These are phyloP conservation scores for Lordiphosa clarofinis DNA, from an alignment of 1,140 invertebrate genomes.

Conservation along the genomic window DNA sequence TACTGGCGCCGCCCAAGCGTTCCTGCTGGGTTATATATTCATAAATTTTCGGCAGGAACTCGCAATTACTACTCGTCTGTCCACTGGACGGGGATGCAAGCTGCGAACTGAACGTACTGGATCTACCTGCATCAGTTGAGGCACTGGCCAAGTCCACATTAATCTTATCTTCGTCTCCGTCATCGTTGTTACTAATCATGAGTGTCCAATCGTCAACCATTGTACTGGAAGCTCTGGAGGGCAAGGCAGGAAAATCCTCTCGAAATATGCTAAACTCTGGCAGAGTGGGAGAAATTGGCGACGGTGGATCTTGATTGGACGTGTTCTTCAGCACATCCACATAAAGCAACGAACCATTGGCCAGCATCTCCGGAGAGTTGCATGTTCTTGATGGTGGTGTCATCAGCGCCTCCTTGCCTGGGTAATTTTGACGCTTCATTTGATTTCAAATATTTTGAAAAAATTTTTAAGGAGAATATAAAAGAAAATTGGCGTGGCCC, in stretches of 20 bases:
- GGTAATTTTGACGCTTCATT: too few relatives aligned
- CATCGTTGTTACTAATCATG: conserved; percentile 39
- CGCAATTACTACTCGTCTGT: not conserved
- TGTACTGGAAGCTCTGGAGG: conserved; percentile 4
- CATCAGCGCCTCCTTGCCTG: too few relatives aligned
- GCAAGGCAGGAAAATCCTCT: conserved; percentile 59
- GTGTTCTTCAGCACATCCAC: conserved; percentile 65
- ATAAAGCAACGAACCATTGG: conserved; percentile 23
- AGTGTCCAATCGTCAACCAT: conserved; percentile 49
- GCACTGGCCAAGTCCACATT: not conserved
- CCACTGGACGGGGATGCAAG: not conserved
- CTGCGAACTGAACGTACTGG: not conserved
- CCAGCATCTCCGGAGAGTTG: too few relatives aligned
- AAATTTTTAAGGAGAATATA: too few relatives aligned
- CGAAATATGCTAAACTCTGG: conserved; percentile 49
- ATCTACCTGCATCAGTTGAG: conserved; percentile 1
- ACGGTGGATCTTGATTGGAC: conserved; percentile 17
- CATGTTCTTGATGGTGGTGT: too few relatives aligned
- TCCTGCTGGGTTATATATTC: not conserved
- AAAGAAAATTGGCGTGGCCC: too few relatives aligned
- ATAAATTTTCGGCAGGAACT: conserved; percentile 9
- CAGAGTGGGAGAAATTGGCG: not conserved
- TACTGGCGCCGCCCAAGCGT: conserved; percentile 8
- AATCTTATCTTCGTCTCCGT: not conserved
- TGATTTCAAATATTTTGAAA: too few relatives aligned